Evolutionary conservation across 2,888 invertebrate genomes (phyloP).

Genomic region (Desoria tigrina): DNA sequence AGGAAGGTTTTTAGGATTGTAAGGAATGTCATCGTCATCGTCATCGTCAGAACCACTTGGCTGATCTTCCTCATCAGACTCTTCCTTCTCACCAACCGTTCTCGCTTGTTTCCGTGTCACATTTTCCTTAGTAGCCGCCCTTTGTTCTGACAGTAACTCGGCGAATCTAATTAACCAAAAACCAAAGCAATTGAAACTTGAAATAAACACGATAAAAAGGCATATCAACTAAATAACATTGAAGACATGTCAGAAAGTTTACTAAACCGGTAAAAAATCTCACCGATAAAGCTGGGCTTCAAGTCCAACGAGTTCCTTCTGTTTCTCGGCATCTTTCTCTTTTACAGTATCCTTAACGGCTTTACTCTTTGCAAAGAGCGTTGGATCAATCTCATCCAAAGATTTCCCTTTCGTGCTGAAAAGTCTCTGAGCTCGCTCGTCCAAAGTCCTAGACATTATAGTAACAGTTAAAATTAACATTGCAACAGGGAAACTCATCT

Average conservation of each 20-base stretch:
- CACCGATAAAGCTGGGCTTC: slow-evolving; percentile 87
- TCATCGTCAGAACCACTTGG: slow-evolving; percentile 71
- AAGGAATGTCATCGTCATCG: slow-evolving; percentile 90
- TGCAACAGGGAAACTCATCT: too few relatives aligned
- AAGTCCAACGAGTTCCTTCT: slow-evolving; percentile 81
- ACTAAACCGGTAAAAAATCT: too few relatives aligned
- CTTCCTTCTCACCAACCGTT: slow-evolving; percentile 87
- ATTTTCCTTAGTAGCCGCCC: slow-evolving; percentile 92
- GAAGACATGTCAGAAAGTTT: too few relatives aligned
- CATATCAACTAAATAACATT: not conserved
- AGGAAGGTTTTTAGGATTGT: slow-evolving; percentile 98
- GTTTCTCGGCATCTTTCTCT: slow-evolving; percentile 66
- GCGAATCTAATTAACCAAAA: slow-evolving; percentile 64
- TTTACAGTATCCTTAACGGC: slow-evolving; percentile 61
- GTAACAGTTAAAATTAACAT: slow-evolving; percentile 40
- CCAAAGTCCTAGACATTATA: slow-evolving; percentile 84
- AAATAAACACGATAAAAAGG: not conserved
- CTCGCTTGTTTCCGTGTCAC: slow-evolving; percentile 97
- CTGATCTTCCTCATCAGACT: slow-evolving; percentile 81
- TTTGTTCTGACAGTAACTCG: slow-evolving; percentile 79
- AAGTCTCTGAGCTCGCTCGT: slow-evolving; percentile 93
- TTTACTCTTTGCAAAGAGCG: slow-evolving; percentile 86
- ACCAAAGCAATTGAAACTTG: slow-evolving; percentile 1
- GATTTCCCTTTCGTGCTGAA: slow-evolving; percentile 88
- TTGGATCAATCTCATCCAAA: slow-evolving; percentile 85